These are phyloP conservation scores for Rhyacophila evoluta DNA, from an alignment of 2,888 invertebrate genomes.

Conservation along the genomic window DNA sequence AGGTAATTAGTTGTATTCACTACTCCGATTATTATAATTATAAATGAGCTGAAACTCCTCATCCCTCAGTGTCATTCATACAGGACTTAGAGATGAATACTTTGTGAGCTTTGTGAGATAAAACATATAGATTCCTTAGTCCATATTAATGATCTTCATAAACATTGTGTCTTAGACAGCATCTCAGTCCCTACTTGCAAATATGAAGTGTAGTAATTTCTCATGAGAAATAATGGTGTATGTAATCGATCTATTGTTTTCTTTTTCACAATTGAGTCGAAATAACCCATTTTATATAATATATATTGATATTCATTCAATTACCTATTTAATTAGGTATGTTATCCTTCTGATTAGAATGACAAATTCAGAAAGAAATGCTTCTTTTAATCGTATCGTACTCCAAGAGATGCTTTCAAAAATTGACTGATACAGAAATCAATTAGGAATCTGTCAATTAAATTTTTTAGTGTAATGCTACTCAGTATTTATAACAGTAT, in stretches of 20 bases:
- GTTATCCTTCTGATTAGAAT: too few relatives aligned
- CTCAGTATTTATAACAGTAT: background rate
- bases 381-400: too few relatives aligned
- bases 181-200: background rate
- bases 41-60: background rate
- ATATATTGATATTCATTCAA: too few relatives aligned
- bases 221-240: background rate
- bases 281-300: background rate
- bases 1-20: background rate
- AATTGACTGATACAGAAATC: conserved; percentile 8
- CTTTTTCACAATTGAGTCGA: background rate
- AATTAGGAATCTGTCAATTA: conserved; percentile 16
- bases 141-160: background rate
- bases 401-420: background rate
- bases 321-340: background rate
- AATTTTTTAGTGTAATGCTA: background rate
- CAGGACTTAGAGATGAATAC: background rate
- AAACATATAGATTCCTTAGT: background rate
- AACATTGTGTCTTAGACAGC: background rate
- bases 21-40: background rate
- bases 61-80: background rate
- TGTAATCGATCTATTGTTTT: background rate
- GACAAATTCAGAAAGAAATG: too few relatives aligned
- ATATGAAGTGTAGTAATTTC: background rate
- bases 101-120: background rate